Evolutionary conservation across 2,797 vertebrate genomes (phyloP).

Genomic region (Scyliorhinus canicula): DNA sequence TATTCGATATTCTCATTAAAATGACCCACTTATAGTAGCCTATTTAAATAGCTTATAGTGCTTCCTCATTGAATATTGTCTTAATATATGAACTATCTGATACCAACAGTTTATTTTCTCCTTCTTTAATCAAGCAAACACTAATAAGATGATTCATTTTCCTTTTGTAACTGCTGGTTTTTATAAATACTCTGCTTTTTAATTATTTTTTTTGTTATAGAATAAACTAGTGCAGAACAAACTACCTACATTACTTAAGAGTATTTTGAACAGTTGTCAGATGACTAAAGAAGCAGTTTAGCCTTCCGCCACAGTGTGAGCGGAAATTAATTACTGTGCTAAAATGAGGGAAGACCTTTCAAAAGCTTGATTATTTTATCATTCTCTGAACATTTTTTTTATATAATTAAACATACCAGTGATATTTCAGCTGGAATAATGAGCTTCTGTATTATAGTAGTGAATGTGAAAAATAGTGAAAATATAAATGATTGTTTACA

Average conservation of each 20-base stretch:
- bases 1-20: background rate
- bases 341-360: background rate
- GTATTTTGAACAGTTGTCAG: constrained; percentile 26
- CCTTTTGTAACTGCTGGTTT: constrained; percentile 15
- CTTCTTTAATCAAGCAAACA: background rate
- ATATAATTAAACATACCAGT: background rate
- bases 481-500: constrained; percentile 40
- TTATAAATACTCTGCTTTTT: constrained; percentile 27
- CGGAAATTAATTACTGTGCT: background rate
- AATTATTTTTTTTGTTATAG: background rate
- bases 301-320: constrained; percentile 6
- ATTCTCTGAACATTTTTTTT: constrained; percentile 26
- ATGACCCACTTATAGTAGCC: background rate
- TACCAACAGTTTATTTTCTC: background rate
- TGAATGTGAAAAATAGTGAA: constrained; percentile 43
- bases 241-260: constrained; percentile 20
- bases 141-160: background rate
- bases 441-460: constrained; percentile 44
- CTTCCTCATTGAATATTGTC: background rate
- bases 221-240: background rate
- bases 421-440: constrained; percentile 34
- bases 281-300: background rate
- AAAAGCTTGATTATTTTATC: constrained; percentile 30
- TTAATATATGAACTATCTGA: background rate
- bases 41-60: background rate